Evolutionary conservation across 30 jellyfish, hydroid and myxozoan genomes (phyloP), one percentile per base, ranked within the genome.

Genomic region (Chrysaora quinquecirrha): DNA sequence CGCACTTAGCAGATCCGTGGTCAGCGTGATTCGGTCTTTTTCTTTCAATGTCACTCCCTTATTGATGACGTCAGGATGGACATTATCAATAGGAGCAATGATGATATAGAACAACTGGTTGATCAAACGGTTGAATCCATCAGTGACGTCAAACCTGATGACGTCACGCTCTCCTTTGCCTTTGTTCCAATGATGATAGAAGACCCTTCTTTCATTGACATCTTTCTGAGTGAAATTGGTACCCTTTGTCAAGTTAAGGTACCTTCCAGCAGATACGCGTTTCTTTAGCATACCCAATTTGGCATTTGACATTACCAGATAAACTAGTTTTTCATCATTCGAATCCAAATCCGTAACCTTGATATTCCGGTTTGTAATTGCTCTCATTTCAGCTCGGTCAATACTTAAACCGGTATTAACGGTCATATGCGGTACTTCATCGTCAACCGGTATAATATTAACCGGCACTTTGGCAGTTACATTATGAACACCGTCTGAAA

Each of bases 1-100:
- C 12, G 99, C 99, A 61, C 99, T 95, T 11, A 95, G 84, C 27
- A 95, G 63, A 70, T 95, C 99, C 1, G 99, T 95, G 9, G 99
- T 82, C 71, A 95, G 72, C 28, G 90, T 79, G 68, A 82, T 89
- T 24, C 91, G 76, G 77, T 80, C 92, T 23, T 93, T 93, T 73
- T 95, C 97, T 58, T 76, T 78, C 30, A 95, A 24, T 0, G 93
- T 88, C 70, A 95, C 93, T 0, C 97, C 99, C 48, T 79, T 71
- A 75, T 71, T 84, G 75, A 88, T 95, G 79, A 95, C 97, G 30
- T 83, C 95, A 23, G 99, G 99, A 46, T 73, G 84, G 27, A 95
- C 82, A 63, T 79, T 87, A 71, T 95, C 99, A 20, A 66, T 67
- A 20, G 99, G 99, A 27, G 97, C 85, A 16, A 95, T 78, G 69